Evolutionary conservation across 2,888 invertebrate genomes (phyloP).

Genomic region (Philonicus albiceps): DNA sequence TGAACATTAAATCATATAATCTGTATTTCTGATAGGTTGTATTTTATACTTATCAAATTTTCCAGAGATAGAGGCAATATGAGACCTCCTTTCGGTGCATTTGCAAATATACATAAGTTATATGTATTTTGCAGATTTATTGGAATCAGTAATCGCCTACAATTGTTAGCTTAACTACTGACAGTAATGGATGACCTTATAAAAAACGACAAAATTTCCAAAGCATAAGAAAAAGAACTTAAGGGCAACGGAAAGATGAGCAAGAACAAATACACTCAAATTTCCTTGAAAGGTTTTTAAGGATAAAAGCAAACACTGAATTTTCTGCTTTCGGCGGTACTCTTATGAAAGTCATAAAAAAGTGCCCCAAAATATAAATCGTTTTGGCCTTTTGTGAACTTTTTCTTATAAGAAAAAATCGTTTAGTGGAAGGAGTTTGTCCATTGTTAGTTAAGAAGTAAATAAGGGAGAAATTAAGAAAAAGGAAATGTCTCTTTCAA

Average conservation of each 20-base stretch:
- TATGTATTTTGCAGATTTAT: neutral
- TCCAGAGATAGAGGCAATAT: too few species aligned
- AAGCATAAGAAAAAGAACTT: neutral
- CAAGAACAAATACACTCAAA: slow-evolving; percentile 29
- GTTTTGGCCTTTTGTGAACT: slow-evolving; percentile 34
- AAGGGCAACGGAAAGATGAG: neutral
- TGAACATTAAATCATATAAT: too few species aligned
- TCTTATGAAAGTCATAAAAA: slow-evolving; percentile 36
- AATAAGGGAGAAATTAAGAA: neutral
- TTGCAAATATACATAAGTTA: neutral
- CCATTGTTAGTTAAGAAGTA: neutral
- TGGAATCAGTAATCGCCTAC: slow-evolving; percentile 13
- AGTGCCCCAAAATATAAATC: slow-evolving; percentile 22
- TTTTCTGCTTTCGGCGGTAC: slow-evolving; percentile 2
- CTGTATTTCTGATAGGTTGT: too few species aligned
- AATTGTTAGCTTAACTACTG: slow-evolving; percentile 25
- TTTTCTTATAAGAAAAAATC: neutral
- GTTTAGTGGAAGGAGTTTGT: neutral
- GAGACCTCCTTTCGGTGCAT: neutral
- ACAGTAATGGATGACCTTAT: slow-evolving; percentile 33
- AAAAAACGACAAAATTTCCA: slow-evolving; percentile 12
- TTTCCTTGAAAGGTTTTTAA: slow-evolving; percentile 1
- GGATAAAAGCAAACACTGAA: slow-evolving; percentile 24
- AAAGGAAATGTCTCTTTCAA: neutral
- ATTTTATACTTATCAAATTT: too few species aligned